Evolutionary conservation across 2,888 invertebrate genomes (phyloP).

Genomic region (Chromoteleia sp.): DNA sequence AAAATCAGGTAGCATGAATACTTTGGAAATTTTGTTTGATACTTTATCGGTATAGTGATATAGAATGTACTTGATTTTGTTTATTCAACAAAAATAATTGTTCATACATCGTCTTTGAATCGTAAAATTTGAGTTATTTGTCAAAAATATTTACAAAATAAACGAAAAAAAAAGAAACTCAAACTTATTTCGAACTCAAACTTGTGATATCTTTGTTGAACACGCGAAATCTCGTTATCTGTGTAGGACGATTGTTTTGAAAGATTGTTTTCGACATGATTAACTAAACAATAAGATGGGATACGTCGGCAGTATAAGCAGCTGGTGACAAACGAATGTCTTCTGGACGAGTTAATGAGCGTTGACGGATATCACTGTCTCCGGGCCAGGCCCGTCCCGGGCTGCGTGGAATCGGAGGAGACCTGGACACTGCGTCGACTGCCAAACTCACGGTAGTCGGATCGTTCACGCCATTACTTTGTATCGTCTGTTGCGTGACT

Average conservation of each 20-base stretch:
- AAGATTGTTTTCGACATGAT: slow-evolving; percentile 18
- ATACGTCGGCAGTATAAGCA: slow-evolving; percentile 92
- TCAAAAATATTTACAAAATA: slow-evolving; percentile 19
- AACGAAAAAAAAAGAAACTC: no score
- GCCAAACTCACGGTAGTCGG: slow-evolving; percentile 92
- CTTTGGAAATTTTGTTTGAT: slow-evolving; percentile 43
- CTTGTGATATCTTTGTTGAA: slow-evolving; percentile 28
- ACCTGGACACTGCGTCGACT: slow-evolving; percentile 87
- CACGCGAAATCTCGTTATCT: slow-evolving; percentile 4
- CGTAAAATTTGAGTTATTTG: neutral
- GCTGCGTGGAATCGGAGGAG: slow-evolving; percentile 84
- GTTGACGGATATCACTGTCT: slow-evolving; percentile 87
- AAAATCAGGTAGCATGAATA: slow-evolving; percentile 59
- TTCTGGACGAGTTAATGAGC: slow-evolving; percentile 86
- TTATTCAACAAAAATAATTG: slow-evolving; percentile 38
- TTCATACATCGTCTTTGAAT: neutral
- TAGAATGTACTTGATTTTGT: slow-evolving; percentile 17
- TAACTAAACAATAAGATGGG: slow-evolving; percentile 90
- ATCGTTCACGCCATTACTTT: slow-evolving; percentile 92
- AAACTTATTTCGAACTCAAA: no score
- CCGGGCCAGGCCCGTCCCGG: slow-evolving; percentile 90
- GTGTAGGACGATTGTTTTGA: slow-evolving; percentile 8
- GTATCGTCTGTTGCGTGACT: slow-evolving; percentile 89
- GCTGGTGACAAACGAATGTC: slow-evolving; percentile 86
- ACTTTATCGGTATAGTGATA: slow-evolving; percentile 26